Percentiles rank a stretch among this genome's conserved stretches.
Evolutionary conservation across 1,140 invertebrate species (phyloP).

Genomic region (Polyergus mexicanus): DNA sequence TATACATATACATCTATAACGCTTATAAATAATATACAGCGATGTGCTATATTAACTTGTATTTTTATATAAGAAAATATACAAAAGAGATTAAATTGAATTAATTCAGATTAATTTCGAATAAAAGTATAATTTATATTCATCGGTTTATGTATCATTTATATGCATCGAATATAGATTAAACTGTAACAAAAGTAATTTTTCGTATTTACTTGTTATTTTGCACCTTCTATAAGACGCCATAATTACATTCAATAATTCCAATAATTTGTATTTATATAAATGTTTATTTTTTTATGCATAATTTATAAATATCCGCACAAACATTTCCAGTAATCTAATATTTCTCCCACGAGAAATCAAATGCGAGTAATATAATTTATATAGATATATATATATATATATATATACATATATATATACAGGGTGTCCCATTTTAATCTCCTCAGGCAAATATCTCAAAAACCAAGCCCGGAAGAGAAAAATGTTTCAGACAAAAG

Average conservation of each 20-base stretch:
- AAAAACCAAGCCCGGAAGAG: too few relatives aligned
- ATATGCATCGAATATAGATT: background rate
- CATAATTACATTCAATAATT: background rate
- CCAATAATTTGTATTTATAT: background rate
- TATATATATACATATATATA: too few relatives aligned
- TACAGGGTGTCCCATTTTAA: too few relatives aligned
- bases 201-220: conserved; percentile 3
- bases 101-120: background rate
- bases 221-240: conserved; percentile 13
- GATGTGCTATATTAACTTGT: background rate
- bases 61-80: background rate
- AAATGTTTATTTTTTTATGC: background rate
- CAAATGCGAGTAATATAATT: too few relatives aligned
- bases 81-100: background rate
- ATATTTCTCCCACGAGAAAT: too few relatives aligned
- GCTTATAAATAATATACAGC: background rate
- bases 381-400: too few relatives aligned
- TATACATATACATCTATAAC: background rate
- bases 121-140: background rate
- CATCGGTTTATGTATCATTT: background rate
- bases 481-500: too few relatives aligned
- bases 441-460: too few relatives aligned
- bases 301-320: background rate
- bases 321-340: too few relatives aligned
- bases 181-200: background rate